Evolutionary conservation across 1,140 invertebrate genomes (phyloP).

Genomic region (Tetragonula clypearis): DNA sequence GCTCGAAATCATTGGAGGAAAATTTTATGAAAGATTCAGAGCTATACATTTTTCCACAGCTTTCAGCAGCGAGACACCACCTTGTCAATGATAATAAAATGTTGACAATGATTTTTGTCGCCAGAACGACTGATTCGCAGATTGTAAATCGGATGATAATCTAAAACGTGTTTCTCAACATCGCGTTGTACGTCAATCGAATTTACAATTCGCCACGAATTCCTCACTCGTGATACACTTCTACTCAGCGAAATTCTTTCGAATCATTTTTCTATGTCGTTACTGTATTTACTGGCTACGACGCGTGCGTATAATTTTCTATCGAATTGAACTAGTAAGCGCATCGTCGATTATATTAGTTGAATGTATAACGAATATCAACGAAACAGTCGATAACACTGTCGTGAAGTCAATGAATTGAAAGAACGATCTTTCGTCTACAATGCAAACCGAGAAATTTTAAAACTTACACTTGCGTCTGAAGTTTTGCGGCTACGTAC

Average conservation of each 20-base stretch:
- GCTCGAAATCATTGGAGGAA: neutral
- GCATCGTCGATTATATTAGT: neutral
- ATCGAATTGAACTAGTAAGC: neutral
- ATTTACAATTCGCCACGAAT: constrained; percentile 7
- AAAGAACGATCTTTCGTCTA: neutral
- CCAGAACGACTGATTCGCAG: neutral
- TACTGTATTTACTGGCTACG: neutral
- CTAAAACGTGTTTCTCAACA: neutral
- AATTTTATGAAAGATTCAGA: neutral
- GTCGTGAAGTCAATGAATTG: neutral
- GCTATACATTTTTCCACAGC: neutral
- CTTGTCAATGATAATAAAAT: neutral
- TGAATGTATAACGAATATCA: no score
- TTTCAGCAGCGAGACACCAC: neutral
- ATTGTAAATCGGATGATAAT: neutral
- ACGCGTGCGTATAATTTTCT: neutral
- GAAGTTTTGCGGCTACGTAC: constrained; percentile 12
- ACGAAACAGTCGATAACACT: neutral
- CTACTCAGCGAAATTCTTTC: neutral
- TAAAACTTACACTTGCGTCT: neutral
- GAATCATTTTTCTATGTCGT: neutral
- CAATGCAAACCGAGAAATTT: neutral
- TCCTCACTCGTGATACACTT: neutral
- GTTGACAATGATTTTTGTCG: neutral
- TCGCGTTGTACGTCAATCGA: neutral